phyloP scores from a whole-genome alignment of 2,888 invertebrate species.

The Andricus quercusramuli region DNA sequence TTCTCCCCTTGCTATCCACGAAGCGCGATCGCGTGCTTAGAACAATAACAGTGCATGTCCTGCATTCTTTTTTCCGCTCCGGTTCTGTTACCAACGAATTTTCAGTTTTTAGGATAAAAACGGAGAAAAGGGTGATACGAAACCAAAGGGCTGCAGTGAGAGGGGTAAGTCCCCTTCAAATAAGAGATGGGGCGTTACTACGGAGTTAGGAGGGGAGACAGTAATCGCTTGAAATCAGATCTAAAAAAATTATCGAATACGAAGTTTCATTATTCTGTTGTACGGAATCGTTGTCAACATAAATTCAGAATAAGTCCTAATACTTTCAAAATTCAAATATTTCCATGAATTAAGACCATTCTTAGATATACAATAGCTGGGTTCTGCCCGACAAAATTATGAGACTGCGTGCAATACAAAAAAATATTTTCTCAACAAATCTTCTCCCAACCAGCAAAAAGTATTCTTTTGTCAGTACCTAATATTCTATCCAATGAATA shows the following conservation, averaged over 20 bases:
- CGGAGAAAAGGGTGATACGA: conserved; percentile 30
- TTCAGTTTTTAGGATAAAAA: conserved; percentile 39
- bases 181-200: conserved; percentile 31
- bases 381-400: no score
- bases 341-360: not conserved
- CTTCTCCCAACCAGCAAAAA: no score
- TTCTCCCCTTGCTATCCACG: conserved; percentile 14
- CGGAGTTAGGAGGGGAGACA: not conserved
- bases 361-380: no score
- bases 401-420: no score
- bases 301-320: not conserved
- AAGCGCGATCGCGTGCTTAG: conserved; percentile 25
- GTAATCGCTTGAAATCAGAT: conserved; percentile 34
- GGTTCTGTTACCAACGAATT: conserved; percentile 40
- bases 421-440: no score
- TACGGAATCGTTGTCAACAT: not conserved
- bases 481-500: no score
- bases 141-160: conserved; percentile 32
- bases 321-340: not conserved
- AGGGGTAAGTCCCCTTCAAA: conserved; percentile 21
- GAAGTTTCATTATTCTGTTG: not conserved
- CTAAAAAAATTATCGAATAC: conserved; percentile 13
- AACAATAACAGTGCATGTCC: conserved; percentile 27
- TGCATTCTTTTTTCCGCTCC: conserved; percentile 20
- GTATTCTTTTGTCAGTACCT: no score